Evolutionary conservation across 2,113 vertebrate genomes (phyloP), one percentile per base, ranked within the genome.

Genomic region (Pristiophorus japonicus): DNA sequence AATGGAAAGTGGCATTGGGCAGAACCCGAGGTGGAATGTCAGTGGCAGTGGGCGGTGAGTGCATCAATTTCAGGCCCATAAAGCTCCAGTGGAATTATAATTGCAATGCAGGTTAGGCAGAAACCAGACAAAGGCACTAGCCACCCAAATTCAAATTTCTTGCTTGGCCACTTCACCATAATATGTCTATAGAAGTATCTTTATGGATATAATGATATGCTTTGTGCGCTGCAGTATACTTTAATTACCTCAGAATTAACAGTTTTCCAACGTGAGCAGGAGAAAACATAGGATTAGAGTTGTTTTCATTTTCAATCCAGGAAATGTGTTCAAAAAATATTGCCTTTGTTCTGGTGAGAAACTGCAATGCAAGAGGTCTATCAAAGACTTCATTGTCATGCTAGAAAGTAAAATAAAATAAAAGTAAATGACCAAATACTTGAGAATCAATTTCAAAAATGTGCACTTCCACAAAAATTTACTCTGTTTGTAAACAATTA

Each of bases 321-420:
- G 65, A 70, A 94, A 67, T 16, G 45, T 47, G 27, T 45, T 94
- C 93, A 94, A 47, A 51, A 94, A 94, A 67, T 47, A 94, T 27
- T 73, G 24, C 65, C 30, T 94, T 67, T 51, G 0, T 51, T 8
- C 42, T 47, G 42, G 93, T 94, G 45, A 94, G 65, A 94, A 70
- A 94, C 38, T 94, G 93, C 24, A 70, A 24, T 70, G 93, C 93
- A 34, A 94, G 93, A 30, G 66, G 42, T 70, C 93, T 94, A 18
- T 24, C 27, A 70, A 94, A 94, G 27, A 65, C 42, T 73, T 38
- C 45, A 34, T 73, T 2, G 20, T 94, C 65, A 18, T 3, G 12
- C 93, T 94, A 51, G 22, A 92, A 63, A 92, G 20, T 42, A 63
- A 92, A 92, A 92, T 42, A 63, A 92, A 92, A 92, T 63, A 59